Evolutionary conservation across 2,113 vertebrate genomes (phyloP), one percentile per base, ranked within the genome.

Genomic region (Rhabdornis inornatus): DNA sequence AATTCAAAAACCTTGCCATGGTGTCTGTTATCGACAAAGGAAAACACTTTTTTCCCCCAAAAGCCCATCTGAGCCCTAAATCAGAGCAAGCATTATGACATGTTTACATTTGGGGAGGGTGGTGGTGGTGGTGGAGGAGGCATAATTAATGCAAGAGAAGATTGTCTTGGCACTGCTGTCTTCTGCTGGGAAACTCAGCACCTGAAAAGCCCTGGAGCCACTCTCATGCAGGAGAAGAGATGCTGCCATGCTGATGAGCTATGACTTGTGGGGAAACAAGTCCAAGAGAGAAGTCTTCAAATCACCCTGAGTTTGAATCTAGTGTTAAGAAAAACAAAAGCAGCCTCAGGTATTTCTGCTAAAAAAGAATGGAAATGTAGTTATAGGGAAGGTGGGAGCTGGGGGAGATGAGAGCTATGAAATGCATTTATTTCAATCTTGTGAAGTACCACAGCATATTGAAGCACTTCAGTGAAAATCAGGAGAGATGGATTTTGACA

Each of bases 401-500:
- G 85, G 68, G 68, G 52, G 70, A 90, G 56, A 52, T 59, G 35
- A 83, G 21, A 60, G 56, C 80, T 90, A 61, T 72, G 88, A 93
- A 90, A 93, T 90, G 40, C 68, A 78, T 93, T 95, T 83, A 71
- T 96, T 92, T 94, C 92, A 57, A 13, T 86, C 76, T 78, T 90
- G 40, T 76, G 77, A 93, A 78, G 72, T 71, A 89, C 79, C 64
- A 14, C 0, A 92, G 90, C 71, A 78, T 90, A 84, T 84, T 6
- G 22, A 94, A 92, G 50, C 60, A 53, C 65, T 93, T 87, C 83
- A 90, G 45, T 78, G 72, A 84, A 92, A 93, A 92, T 89, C 72
- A 57, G 45, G 27, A 92, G 94, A 77, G 80, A 97, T 65, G 74
- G 83, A 87, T 95, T 96, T 93, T 95, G 93, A 96, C 93, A 96